These are phyloP conservation scores for Pao palembangensis DNA, from an alignment of 2,113 vertebrate genomes.

Conservation along the genomic window DNA sequence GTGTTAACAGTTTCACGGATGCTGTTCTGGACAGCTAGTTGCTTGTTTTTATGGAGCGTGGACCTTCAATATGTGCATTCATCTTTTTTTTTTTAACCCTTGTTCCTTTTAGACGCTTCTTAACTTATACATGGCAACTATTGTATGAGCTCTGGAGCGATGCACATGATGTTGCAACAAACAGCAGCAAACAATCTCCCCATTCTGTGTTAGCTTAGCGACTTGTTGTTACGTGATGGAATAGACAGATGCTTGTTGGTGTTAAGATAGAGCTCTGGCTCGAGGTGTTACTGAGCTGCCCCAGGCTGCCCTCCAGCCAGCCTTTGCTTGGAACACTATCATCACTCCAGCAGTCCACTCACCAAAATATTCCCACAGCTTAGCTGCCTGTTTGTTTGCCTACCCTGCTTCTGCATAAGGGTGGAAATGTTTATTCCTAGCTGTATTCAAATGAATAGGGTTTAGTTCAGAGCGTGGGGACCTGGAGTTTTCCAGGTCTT, in stretches of 20 bases:
- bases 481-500: slow-evolving; percentile 14
- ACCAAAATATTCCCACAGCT: slow-evolving; percentile 52
- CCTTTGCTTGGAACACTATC: slow-evolving; percentile 63
- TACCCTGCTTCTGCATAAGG: slow-evolving; percentile 32
- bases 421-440: slow-evolving; percentile 54
- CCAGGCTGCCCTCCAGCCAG: slow-evolving; percentile 66
- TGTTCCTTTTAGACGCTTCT: slow-evolving; percentile 21
- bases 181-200: slow-evolving; percentile 18
- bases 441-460: slow-evolving; percentile 63
- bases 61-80: slow-evolving; percentile 36
- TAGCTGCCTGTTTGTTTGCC: slow-evolving; percentile 55
- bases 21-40: slow-evolving; percentile 44
- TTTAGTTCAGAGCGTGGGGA: slow-evolving; percentile 30
- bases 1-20: slow-evolving; percentile 57
- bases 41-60: slow-evolving; percentile 56
- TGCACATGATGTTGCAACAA: slow-evolving; percentile 22
- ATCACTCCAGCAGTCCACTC: slow-evolving; percentile 66
- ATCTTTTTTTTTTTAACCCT: slow-evolving; percentile 47
- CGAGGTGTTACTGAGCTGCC: slow-evolving; percentile 66
- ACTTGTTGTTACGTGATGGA: slow-evolving; percentile 59
- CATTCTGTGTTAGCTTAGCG: slow-evolving; percentile 46
- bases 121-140: slow-evolving; percentile 17
- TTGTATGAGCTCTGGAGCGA: slow-evolving; percentile 27
- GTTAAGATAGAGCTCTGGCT: slow-evolving; percentile 63
- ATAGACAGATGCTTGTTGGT: slow-evolving; percentile 70